Evolutionary conservation across 2,888 invertebrate species (phyloP).

Genomic region (Mystacides longicornis): DNA sequence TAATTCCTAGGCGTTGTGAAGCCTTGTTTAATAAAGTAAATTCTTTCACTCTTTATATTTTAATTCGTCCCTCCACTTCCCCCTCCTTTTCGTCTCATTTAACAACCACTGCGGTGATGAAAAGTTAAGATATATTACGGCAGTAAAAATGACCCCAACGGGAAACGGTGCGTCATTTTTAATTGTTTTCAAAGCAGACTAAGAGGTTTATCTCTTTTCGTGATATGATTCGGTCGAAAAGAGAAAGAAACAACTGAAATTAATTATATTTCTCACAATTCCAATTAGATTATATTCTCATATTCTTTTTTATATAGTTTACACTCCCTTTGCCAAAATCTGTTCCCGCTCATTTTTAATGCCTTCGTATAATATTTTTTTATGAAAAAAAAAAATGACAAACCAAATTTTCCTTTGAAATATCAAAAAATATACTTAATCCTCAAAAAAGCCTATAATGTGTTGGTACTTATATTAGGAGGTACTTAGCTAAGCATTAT

Average conservation of each 20-base stretch:
- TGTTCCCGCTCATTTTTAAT: too few relatives aligned
- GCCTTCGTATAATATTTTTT: too few relatives aligned
- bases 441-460: too few relatives aligned
- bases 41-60: conserved; percentile 20
- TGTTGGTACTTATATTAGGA: too few relatives aligned
- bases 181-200: conserved; percentile 16
- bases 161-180: conserved; percentile 10
- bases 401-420: too few relatives aligned
- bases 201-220: neutral
- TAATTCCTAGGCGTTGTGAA: conserved; percentile 13
- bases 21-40: conserved; percentile 22
- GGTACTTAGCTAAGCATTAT: too few relatives aligned
- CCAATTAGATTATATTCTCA: too few relatives aligned
- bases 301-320: too few relatives aligned
- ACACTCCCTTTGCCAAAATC: too few relatives aligned
- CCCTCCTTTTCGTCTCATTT: conserved; percentile 17
- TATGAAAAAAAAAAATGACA: too few relatives aligned
- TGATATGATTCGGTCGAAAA: neutral
- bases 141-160: conserved; percentile 14
- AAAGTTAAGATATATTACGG: conserved; percentile 22
- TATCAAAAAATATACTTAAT: too few relatives aligned
- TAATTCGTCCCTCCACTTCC: conserved; percentile 21
- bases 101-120: conserved; percentile 13
- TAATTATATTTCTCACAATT: too few relatives aligned
- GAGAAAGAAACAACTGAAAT: neutral